Percentiles rank a stretch among this genome's conserved stretches.
Conservation (phyloP, 2,797 vertebrate genomes). For the Acomys russatus region DNA sequence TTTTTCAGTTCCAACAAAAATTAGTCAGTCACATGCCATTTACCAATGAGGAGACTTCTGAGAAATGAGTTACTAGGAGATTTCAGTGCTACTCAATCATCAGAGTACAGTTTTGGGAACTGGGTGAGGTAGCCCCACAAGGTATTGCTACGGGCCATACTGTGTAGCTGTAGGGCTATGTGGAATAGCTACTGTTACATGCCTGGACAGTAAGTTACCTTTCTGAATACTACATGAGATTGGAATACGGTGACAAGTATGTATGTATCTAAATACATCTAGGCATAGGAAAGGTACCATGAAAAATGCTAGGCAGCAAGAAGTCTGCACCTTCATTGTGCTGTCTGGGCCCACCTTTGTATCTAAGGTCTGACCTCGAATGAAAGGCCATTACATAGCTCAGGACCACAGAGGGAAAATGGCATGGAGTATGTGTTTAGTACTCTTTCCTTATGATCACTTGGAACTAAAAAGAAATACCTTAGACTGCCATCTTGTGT, state of each 20-base stretch:
- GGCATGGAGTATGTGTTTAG: conserved; percentile 72
- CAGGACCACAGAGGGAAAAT: neutral
- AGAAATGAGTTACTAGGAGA: neutral
- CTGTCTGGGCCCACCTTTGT: neutral
- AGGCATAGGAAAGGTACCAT: neutral
- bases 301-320: neutral
- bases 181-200: neutral
- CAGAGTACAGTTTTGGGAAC: neutral
- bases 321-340: neutral
- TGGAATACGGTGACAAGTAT: neutral
- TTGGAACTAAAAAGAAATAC: conserved; percentile 84
- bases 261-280: neutral
- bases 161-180: neutral
- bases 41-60: neutral
- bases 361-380: neutral
- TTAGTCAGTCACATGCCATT: neutral
- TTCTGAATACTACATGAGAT: neutral
- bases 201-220: neutral
- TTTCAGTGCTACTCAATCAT: neutral
- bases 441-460: conserved; percentile 81
- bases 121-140: neutral
- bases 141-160: no score
- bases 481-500: conserved; percentile 86
- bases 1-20: conserved; percentile 24
- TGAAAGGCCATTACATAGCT: neutral